Evolutionary conservation across 2,113 vertebrate species (phyloP).

Genomic region (Stomatorhinus ivindoensis): DNA sequence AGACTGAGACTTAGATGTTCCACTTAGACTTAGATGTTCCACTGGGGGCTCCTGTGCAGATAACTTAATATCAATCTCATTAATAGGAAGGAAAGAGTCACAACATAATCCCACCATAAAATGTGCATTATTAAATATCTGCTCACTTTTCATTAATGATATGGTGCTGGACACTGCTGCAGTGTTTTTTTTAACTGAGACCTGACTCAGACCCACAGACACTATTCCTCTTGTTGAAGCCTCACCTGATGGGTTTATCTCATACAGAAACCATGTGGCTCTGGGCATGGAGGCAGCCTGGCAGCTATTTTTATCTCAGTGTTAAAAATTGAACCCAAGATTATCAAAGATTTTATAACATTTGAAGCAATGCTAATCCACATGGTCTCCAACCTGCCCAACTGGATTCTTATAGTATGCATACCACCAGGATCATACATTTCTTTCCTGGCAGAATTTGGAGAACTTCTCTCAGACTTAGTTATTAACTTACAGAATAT

Average conservation of each 20-base stretch:
- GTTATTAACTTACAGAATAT: neutral
- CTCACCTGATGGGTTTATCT: too few species aligned
- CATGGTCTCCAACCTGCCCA: too few species aligned
- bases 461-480: neutral
- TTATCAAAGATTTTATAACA: too few species aligned
- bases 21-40: neutral
- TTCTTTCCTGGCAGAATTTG: too few species aligned
- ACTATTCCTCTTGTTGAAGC: neutral
- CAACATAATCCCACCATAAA: neutral
- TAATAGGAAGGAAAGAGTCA: neutral
- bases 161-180: neutral
- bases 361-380: too few species aligned
- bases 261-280: too few species aligned
- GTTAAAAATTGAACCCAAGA: too few species aligned
- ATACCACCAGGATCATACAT: too few species aligned
- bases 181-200: neutral
- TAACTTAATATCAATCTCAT: neutral
- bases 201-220: neutral
- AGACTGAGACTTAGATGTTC: neutral
- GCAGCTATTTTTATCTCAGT: too few species aligned
- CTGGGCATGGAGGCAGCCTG: too few species aligned
- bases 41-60: neutral
- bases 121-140: neutral
- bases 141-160: neutral
- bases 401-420: too few species aligned